Percentiles rank a stretch among this genome's conserved stretches.
Evolutionary conservation across 2,888 invertebrate genomes (phyloP).

Genomic region (Ormyrus thymus): DNA sequence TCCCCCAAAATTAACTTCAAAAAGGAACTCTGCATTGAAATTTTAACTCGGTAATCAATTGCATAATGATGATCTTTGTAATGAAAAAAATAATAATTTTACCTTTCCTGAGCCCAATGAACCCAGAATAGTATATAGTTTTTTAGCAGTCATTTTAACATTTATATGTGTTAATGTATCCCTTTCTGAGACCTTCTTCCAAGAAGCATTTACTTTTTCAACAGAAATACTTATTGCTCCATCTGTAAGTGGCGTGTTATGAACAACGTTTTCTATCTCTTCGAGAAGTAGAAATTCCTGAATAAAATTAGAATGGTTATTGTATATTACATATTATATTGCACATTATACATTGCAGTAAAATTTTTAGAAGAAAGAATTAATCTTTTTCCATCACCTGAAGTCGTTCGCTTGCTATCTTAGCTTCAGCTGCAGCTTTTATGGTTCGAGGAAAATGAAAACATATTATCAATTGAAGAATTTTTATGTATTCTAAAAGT

Average conservation of each 20-base stretch:
- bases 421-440: neutral
- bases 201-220: neutral
- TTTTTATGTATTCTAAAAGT: neutral
- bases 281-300: neutral
- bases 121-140: neutral
- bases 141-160: neutral
- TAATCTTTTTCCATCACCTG: neutral
- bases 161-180: neutral
- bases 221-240: neutral
- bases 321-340: neutral
- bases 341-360: neutral
- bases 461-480: neutral
- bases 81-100: neutral
- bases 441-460: neutral
- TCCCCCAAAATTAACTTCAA: too few relatives aligned
- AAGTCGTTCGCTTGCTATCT: neutral
- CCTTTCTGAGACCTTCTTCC: neutral
- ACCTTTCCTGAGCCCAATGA: neutral
- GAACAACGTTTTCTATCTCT: neutral
- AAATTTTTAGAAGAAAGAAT: neutral
- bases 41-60: neutral
- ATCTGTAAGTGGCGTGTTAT: neutral
- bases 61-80: neutral
- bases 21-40: too few relatives aligned
- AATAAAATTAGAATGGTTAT: neutral